A percentile compares a stretch with the other conserved stretches of the same genome.
Evolutionary conservation across 2,797 vertebrate species (phyloP).

Genomic region (Sebastes vulpes): DNA sequence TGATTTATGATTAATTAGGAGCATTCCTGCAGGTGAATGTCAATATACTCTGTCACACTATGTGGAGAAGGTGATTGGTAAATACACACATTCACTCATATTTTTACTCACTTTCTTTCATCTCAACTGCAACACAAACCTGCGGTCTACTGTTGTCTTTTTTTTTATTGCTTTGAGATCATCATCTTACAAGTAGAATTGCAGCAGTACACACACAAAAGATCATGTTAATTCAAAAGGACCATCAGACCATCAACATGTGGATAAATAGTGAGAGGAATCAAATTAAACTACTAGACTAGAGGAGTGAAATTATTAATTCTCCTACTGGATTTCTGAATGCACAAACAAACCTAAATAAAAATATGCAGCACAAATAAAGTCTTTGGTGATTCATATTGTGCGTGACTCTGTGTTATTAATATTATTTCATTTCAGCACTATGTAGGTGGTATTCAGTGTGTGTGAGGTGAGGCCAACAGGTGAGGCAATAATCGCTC

Average conservation of each 20-base stretch:
- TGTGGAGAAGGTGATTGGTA: constrained; percentile 15
- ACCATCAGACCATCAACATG: neutral
- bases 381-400: constrained; percentile 23
- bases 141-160: neutral
- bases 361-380: neutral
- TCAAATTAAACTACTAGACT: neutral
- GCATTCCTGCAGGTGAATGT: constrained; percentile 45
- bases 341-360: constrained; percentile 6
- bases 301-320: neutral
- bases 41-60: constrained; percentile 38
- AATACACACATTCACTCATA: constrained; percentile 11
- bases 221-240: neutral
- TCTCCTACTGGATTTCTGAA: neutral
- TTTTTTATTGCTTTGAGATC: constrained; percentile 17
- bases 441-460: constrained; percentile 38
- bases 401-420: neutral
- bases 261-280: neutral
- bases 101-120: constrained; percentile 8
- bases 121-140: neutral
- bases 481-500: constrained; percentile 40
- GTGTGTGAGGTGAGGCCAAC: constrained; percentile 29
- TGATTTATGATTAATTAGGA: constrained; percentile 18
- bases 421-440: constrained; percentile 16
- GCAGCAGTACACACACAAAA: neutral
- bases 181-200: neutral